Conservation (phyloP, 1,140 invertebrate genomes). For the Asbolus verrucosus region DNA sequence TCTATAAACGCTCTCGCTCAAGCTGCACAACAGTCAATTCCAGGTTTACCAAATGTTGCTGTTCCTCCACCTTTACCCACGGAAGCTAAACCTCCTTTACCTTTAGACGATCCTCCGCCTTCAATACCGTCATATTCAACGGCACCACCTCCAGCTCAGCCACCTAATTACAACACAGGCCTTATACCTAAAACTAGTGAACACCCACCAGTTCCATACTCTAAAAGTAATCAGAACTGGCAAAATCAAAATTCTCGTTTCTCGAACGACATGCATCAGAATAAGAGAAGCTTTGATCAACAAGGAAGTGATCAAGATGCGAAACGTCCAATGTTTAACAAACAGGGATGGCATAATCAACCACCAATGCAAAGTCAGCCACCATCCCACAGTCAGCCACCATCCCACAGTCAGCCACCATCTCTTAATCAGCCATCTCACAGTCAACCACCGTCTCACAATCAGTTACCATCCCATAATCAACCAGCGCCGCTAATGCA, state of each 20-base stretch:
- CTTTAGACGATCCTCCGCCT: conserved; percentile 63
- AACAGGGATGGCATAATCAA: conserved; percentile 40
- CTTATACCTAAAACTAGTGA: conserved; percentile 41
- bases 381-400: no score
- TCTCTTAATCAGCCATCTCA: no score
- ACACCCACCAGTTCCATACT: conserved; percentile 28
- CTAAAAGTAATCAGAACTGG: conserved; percentile 16
- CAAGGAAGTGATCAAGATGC: conserved; percentile 2
- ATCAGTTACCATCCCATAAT: no score
- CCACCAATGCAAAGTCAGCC: conserved; percentile 42
- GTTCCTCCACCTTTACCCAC: conserved; percentile 66
- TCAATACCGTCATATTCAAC: conserved; percentile 41
- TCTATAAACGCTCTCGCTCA: conserved; percentile 64
- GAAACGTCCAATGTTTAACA: conserved; percentile 46
- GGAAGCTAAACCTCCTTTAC: conserved; percentile 68
- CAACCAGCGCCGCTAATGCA: no score
- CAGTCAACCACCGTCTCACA: no score
- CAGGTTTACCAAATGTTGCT: conserved; percentile 61
- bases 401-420: no score
- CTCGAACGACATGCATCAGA: background rate
- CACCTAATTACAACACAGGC: conserved; percentile 48
- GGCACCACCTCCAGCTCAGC: conserved; percentile 19
- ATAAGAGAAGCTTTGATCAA: conserved; percentile 22
- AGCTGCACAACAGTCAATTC: conserved; percentile 57
- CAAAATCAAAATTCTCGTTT: conserved; percentile 12